Base-by-base conservation (phyloP, 1,140 invertebrate genomes). In the Trachymyrmex septentrionalis region DNA sequence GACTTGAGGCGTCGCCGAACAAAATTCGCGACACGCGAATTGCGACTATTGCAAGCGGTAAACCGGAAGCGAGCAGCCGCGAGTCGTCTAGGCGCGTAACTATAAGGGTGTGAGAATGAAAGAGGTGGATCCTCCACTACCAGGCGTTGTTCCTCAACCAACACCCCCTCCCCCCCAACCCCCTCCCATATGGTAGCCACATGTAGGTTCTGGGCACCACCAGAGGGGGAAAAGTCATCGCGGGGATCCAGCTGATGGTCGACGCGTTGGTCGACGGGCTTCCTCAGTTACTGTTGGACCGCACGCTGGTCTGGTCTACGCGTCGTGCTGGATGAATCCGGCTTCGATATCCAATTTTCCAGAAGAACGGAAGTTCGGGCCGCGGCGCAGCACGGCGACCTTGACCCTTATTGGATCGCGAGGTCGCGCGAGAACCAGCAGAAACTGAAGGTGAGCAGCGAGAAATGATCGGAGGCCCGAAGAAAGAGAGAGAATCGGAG, bases 141-240 rank as follows among this genome's bases (percentile, higher is more conserved):
- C 27, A 7, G 38, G 27, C 34, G 44, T 82, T 71, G 63, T 73
- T 53, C 27, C 21, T 12, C 61, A n/a, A 57, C 53, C 59, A 55
- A 2, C 61, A 59, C 71, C 44, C 34, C 64, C 53, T 76, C 34
- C 53, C 86, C 86, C 24, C 44, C 66, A 38, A 73, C 64, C 59
- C 84, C 71, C 73, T 77, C 85, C 84, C 91, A 93, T 92, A 92
- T 93, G 93, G 92, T 85, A 86, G 90, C 86, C 92, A 93, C 89
- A 93, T 93, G 93, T 88, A 87, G 88, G 91, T 89, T 91, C 89
- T 59, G 44, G 53, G 30, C 66, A 61, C 16, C 24, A 59, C 19
- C n/a, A 64, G 78, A 67, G 59, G 61, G 87, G 82, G 71, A 57
- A 48, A 64, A 87, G 85, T 87, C 88, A 89, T 90, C 88, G 88